Base-by-base conservation (phyloP, 1,140 invertebrate species). In the Triops cancriformis region DNA sequence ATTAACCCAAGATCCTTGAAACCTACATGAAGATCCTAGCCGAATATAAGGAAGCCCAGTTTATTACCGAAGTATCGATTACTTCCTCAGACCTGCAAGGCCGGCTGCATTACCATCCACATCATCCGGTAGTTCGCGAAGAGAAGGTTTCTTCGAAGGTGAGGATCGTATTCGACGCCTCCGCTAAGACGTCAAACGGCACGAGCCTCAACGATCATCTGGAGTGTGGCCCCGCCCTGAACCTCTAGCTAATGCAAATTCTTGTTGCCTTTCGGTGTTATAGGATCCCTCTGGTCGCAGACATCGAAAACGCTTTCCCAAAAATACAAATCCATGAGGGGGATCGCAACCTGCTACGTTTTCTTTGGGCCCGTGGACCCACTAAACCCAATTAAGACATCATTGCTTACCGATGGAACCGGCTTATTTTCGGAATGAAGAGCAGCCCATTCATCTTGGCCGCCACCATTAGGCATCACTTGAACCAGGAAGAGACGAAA, bases 251-350 rank as follows among this genome's bases (percentile, higher is more conserved):
- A 18, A 83, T 84, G 9, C 43, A 80, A 2, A 79, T 86, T 64
- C 72, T 86, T 28, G 26, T 83, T 18, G 75, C 81, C n/a, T 87
- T 87, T 80, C 78, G 85, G 76, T 79, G 26, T 76, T 80, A 81
- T 26, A 81, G 77, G 51, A 82, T 83, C 77, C 85, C 81, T 26
- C 80, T 86, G 0, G 82, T 82, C 1, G 80, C 84, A 0, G 85
- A 87, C 75, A 85, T 87, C 11, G 78, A 81, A 64, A 84, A 84
- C 42, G 85, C 83, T 0, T 87, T 87, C 81, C 78, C 85, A 14
- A 82, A 85, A 79, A 84, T 87, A n/a, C 72, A 37, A 12, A 26
- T 83, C 26, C 3, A 37, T 73, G 27, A 77, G 28, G 51, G 78
- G 7, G 83, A 86, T 76, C 41, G 84, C 28, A 37, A 80, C 23